A percentile compares a stretch with the other conserved stretches of the same genome.
phyloP scores from a whole-genome alignment of 2,888 invertebrate genomes.

The Hypselothyrea guttata region DNA sequence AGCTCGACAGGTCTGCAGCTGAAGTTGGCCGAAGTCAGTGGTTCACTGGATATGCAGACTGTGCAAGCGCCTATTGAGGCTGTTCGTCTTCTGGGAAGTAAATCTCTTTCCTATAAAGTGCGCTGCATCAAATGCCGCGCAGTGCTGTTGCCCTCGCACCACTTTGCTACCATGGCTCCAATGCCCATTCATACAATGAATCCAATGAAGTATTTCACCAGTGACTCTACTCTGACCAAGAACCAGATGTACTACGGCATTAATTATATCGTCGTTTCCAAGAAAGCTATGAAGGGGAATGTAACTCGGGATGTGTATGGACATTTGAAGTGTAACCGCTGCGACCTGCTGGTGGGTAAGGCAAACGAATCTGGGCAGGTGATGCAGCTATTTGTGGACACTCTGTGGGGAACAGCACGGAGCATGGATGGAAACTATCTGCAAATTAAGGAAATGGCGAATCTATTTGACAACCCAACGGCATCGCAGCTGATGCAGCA shows the following conservation, averaged over 20 bases:
- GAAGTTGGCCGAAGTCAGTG: no score
- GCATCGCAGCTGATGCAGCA: slow-evolving; percentile 51
- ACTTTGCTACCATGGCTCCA: slow-evolving; percentile 19
- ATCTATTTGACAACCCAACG: slow-evolving; percentile 33
- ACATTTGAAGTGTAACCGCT: slow-evolving; percentile 37
- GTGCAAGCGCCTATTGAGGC: no score
- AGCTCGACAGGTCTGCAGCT: no score
- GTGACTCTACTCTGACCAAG: not conserved
- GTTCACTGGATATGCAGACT: no score
- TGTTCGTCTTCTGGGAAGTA: no score
- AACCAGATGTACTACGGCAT: slow-evolving; percentile 32
- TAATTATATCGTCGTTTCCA: slow-evolving; percentile 35
- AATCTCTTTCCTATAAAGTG: slow-evolving; percentile 5
- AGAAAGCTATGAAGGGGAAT: no score
- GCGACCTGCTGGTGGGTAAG: slow-evolving; percentile 35
- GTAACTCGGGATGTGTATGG: no score
- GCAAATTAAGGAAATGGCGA: not conserved
- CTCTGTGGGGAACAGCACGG: slow-evolving; percentile 15
- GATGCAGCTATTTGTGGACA: slow-evolving; percentile 39
- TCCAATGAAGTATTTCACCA: slow-evolving; percentile 18
- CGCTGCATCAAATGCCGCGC: slow-evolving; percentile 40
- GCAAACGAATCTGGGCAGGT: slow-evolving; percentile 25
- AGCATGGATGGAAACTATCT: not conserved
- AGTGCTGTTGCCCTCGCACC: slow-evolving; percentile 13
- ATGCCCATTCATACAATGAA: slow-evolving; percentile 28